Base-by-base conservation (phyloP, 2,888 invertebrate genomes). In the Desoria tigrina region DNA sequence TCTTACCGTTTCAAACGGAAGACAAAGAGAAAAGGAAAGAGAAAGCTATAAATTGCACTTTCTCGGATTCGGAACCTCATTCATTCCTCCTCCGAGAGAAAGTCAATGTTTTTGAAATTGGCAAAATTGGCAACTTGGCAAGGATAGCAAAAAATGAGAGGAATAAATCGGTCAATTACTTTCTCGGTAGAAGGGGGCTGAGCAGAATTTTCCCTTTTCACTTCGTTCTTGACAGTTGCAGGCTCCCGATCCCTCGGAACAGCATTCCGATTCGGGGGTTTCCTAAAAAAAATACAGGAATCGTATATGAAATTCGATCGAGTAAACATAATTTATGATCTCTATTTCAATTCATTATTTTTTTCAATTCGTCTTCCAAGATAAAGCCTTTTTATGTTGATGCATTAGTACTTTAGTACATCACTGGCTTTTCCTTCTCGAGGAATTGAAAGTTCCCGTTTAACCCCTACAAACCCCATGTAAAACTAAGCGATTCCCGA, bases 131-230 rank as follows among this genome's bases (percentile, higher is more conserved):
- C n/a, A n/a, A n/a, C n/a, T n/a, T n/a, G n/a, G n/a, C n/a, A n/a
- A 32, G 32, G 32, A 16, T 45, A 11, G 45, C 45, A 16, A 45
- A 45, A 45, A 45, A 45, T 45, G 45, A 45, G 45, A 45, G 45
- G 16, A 45, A 21, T 18, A 16, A 45, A 45, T 18, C n/a, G 56
- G 51, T 63, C 66, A 86, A 88, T 85, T 81, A 94, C 94, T 93
- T 81, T 94, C 93, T 84, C 92, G 91, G 79, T 92, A 91, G 27
- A 93, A 85, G 32, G 93, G 92, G 26, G 92, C 76, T 61, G 57
- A 77, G 70, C 63, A 77, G 68, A 68, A 71, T 59, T 70, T 68
- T 45, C 68, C 66, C 64, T 74, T 73, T 39, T 70, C 74, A 62
- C 69, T 68, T 68, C 72, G 71, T 42, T 74, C 73, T 59, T 72